phyloP scores from a whole-genome alignment of 2,888 invertebrate species.

The Cheiracanthium punctorium region DNA sequence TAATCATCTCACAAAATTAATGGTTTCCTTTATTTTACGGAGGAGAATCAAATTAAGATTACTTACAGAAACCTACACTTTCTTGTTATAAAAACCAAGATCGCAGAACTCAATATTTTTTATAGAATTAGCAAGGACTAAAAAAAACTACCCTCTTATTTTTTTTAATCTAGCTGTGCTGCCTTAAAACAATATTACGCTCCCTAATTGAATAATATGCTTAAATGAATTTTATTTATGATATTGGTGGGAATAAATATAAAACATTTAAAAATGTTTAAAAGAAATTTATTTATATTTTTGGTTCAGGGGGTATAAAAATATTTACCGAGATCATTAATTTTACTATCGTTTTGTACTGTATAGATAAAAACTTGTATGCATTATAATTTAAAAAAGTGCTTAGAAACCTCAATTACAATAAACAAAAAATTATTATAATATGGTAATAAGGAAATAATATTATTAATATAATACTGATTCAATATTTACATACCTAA shows the following conservation, averaged over 20 bases:
- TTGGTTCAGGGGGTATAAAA: too few species aligned
- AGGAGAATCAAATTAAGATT: neutral
- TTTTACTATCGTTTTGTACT: too few species aligned
- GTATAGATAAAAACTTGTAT: too few species aligned
- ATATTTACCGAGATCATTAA: too few species aligned
- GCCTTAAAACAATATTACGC: neutral
- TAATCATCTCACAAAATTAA: slow-evolving; percentile 5
- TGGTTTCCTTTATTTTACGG: neutral
- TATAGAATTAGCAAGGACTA: neutral
- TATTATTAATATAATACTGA: too few species aligned
- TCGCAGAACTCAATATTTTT: neutral
- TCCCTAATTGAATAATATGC: neutral
- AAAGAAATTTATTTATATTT: too few species aligned
- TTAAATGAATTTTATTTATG: neutral
- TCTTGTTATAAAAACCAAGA: neutral
- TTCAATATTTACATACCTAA: too few species aligned
- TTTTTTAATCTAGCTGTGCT: neutral
- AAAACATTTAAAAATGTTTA: neutral
- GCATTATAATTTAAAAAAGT: too few species aligned
- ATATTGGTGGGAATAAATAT: neutral
- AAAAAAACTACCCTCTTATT: neutral
- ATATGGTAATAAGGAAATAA: too few species aligned
- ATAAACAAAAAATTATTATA: too few species aligned
- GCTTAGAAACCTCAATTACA: too few species aligned
- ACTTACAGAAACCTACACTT: neutral